Conservation (phyloP, 2,113 vertebrate species). For the Hymenochirus boettgeri region DNA sequence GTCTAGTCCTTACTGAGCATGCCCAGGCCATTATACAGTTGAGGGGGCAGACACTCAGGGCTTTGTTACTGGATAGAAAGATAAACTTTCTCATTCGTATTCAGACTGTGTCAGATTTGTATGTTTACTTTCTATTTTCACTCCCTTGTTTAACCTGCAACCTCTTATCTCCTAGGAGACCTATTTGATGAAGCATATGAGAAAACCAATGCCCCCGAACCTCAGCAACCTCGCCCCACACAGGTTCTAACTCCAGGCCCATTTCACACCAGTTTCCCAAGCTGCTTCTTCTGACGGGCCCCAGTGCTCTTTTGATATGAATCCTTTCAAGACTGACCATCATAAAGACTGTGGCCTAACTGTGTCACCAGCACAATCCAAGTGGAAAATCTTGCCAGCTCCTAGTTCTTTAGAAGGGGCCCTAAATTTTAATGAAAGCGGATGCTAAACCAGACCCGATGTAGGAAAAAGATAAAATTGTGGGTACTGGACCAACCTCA, state of each 20-base stretch:
- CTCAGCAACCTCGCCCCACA: slow-evolving; percentile 47
- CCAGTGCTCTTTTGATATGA: slow-evolving; percentile 91
- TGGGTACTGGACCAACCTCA: slow-evolving; percentile 3
- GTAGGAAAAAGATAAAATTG: slow-evolving; percentile 22
- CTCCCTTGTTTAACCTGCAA: no score
- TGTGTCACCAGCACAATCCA: slow-evolving; percentile 84
- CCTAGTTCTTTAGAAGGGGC: slow-evolving; percentile 53
- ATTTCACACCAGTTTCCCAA: slow-evolving; percentile 33
- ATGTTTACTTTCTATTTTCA: neutral
- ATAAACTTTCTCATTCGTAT: no score
- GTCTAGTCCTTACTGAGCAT: no score
- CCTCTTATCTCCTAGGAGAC: slow-evolving; percentile 72
- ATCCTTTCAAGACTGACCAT: slow-evolving; percentile 88
- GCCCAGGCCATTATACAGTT: no score
- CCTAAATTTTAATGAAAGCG: slow-evolving; percentile 13
- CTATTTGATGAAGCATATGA: slow-evolving; percentile 98
- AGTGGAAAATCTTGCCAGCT: slow-evolving; percentile 77
- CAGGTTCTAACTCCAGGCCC: slow-evolving; percentile 49
- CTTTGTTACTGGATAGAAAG: no score
- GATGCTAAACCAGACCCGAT: slow-evolving; percentile 26
- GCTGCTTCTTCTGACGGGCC: slow-evolving; percentile 62
- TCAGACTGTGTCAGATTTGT: no score
- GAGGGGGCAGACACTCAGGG: no score
- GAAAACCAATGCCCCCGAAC: slow-evolving; percentile 88
- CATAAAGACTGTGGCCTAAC: slow-evolving; percentile 97